phyloP scores from a whole-genome alignment of 2,888 invertebrate genomes.

The Drosophila rellima region DNA sequence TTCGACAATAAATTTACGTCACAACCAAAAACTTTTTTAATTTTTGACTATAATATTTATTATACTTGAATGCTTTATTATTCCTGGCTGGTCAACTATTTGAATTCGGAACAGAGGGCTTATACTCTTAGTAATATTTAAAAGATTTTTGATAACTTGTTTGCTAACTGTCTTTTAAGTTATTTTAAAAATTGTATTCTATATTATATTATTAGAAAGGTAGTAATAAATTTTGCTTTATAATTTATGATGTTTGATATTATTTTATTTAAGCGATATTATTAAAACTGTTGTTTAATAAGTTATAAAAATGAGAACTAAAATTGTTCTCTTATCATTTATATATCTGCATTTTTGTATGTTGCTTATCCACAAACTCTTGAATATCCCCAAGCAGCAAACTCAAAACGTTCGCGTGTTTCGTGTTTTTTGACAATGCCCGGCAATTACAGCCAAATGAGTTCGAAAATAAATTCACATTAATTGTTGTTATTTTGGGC shows the following conservation, averaged over 20 bases:
- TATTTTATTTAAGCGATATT: background rate
- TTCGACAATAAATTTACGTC: background rate
- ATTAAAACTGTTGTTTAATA: too few relatives aligned
- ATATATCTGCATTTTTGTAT: too few relatives aligned
- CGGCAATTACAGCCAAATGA: slow-evolving; percentile 76
- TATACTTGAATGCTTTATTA: background rate
- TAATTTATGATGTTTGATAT: too few relatives aligned
- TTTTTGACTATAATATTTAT: background rate
- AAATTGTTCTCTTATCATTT: too few relatives aligned
- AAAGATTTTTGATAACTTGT: background rate
- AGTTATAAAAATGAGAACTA: too few relatives aligned
- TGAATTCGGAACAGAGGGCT: background rate
- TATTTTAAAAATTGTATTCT: background rate
- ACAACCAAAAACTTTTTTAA: background rate
- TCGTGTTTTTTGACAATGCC: slow-evolving; percentile 45
- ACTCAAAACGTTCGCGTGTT: slow-evolving; percentile 38
- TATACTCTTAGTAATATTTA: background rate
- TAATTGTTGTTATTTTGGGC: slow-evolving; percentile 72
- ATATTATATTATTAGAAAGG: background rate
- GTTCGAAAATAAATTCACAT: slow-evolving; percentile 75
- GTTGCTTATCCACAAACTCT: background rate
- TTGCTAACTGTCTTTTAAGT: background rate
- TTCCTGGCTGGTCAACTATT: background rate
- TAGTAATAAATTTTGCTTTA: too few relatives aligned
- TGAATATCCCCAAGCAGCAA: slow-evolving; percentile 22